Conservation (phyloP, 2,113 vertebrate species). For the Collichthys lucidus region DNA sequence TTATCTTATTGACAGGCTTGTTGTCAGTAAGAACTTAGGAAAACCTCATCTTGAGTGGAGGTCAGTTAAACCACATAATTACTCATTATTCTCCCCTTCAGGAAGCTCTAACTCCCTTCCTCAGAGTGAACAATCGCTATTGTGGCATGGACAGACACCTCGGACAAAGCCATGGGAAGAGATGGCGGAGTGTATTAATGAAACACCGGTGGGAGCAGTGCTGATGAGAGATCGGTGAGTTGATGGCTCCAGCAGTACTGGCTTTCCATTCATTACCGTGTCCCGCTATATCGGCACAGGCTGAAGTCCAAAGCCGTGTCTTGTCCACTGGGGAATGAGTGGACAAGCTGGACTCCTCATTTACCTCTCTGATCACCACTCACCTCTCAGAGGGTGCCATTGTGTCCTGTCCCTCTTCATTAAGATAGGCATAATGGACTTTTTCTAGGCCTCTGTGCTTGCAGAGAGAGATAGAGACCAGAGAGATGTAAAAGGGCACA, state of each 20-base stretch:
- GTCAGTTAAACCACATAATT: conserved; percentile 59
- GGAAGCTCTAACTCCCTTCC: conserved; percentile 23
- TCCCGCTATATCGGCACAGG: conserved; percentile 50
- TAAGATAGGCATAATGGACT: conserved; percentile 79
- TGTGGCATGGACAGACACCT: conserved; percentile 55
- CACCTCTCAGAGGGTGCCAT: conserved; percentile 71
- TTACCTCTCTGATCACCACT: conserved; percentile 71
- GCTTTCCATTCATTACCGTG: conserved; percentile 71
- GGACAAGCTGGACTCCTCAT: conserved; percentile 64
- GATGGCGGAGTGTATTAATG: conserved; percentile 60
- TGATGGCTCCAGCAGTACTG: conserved; percentile 53
- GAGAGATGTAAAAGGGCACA: conserved; percentile 64
- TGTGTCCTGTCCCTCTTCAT: conserved; percentile 77
- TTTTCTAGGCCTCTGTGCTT: conserved; percentile 57
- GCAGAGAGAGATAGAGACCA: conserved; percentile 44
- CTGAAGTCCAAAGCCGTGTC: conserved; percentile 53
- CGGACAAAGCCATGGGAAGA: conserved; percentile 54
- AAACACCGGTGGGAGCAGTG: conserved; percentile 50
- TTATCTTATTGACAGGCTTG: conserved; percentile 21
- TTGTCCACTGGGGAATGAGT: conserved; percentile 48
- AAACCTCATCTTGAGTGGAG: conserved; percentile 40
- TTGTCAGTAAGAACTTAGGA: conserved; percentile 30
- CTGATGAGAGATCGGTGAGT: conserved; percentile 72
- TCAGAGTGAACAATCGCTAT: conserved; percentile 60
- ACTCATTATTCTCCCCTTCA: conserved; percentile 45